Evolutionary conservation across 2,888 invertebrate genomes (phyloP).

Genomic region (Craniophora ligustri): DNA sequence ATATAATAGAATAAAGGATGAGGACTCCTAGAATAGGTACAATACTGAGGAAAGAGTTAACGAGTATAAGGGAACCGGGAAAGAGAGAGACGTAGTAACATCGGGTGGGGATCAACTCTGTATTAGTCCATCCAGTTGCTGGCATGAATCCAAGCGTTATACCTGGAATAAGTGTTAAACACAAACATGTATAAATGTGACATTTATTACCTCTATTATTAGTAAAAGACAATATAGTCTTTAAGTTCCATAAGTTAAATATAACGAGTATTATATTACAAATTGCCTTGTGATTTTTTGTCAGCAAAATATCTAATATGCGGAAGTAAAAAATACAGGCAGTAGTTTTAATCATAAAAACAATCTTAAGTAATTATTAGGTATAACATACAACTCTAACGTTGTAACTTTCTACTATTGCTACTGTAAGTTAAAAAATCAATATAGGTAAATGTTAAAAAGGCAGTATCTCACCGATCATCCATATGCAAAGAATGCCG

Average conservation of each 20-base stretch:
- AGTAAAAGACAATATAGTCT: conserved; percentile 15
- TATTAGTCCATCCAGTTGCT: conserved; percentile 87
- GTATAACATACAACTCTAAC: no score
- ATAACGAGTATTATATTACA: background rate
- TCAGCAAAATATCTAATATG: background rate
- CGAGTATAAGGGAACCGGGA: conserved; percentile 85
- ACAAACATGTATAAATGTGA: conserved; percentile 47
- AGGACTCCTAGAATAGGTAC: conserved; percentile 82
- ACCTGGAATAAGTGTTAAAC: conserved; percentile 75
- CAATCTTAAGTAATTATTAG: background rate
- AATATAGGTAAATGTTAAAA: background rate
- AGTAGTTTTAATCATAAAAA: no score
- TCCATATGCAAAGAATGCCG: conserved; percentile 88
- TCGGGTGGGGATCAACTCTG: conserved; percentile 63
- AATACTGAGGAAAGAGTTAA: conserved; percentile 87
- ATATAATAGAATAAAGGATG: conserved; percentile 88
- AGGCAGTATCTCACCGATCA: conserved; percentile 81
- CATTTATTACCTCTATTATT: conserved; percentile 27
- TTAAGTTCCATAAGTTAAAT: no score
- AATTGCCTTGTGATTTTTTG: background rate
- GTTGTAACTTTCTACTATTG: background rate
- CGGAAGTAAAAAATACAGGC: background rate
- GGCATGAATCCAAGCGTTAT: conserved; percentile 89
- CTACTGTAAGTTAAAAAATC: background rate
- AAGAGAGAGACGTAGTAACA: conserved; percentile 89